Evolutionary conservation across 2,113 vertebrate species (phyloP), one percentile per base, ranked within the genome.

Genomic region (Asarcornis scutulata): DNA sequence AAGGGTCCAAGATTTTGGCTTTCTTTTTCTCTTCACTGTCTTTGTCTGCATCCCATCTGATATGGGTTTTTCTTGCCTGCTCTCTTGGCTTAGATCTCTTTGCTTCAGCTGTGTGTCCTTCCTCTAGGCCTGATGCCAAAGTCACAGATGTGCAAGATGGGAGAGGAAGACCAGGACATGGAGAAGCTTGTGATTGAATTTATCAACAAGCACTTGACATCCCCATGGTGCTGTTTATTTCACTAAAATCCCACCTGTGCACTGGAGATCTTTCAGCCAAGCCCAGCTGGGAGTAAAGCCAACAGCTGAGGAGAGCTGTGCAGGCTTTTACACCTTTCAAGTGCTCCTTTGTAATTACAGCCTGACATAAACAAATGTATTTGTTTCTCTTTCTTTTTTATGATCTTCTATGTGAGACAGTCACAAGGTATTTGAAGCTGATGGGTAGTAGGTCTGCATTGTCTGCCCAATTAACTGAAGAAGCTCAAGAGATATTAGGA

Each of bases 61-160:
- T 77, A 46, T 11, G 67, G 95, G 56, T 93, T 68, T 64, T 74
- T 69, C 75, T 17, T 44, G 52, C 80, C 52, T 32, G 42, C 72
- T 94, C 91, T 85, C 85, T 91, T 95, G 93, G 95, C 83, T 86
- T 9, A 7, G 9, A 26, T 15, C 64, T 46, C 88, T 62, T 73
- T n/a, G 64, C 94, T 68, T 91, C 90, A 82, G 96, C 95, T 96
- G 91, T 7, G 62, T 89, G 82, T 94, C 94, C 96, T 95, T 97
- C 96, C 97, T 97, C 83, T 94, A 91, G 97, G 96, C 94, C 36
- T 6, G 64, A 4, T 66, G 96, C 96, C 97, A 97, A 73, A 58
- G 72, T 82, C 96, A 93, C 97, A 97, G 96, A 98, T 97, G 97
- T 95, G 95, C 59, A 9, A 67, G 79, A 88, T 52, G 83, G 83